Evolutionary conservation across 2,797 vertebrate species (phyloP), one percentile per base, ranked within the genome.

Genomic region (Merluccius polli): DNA sequence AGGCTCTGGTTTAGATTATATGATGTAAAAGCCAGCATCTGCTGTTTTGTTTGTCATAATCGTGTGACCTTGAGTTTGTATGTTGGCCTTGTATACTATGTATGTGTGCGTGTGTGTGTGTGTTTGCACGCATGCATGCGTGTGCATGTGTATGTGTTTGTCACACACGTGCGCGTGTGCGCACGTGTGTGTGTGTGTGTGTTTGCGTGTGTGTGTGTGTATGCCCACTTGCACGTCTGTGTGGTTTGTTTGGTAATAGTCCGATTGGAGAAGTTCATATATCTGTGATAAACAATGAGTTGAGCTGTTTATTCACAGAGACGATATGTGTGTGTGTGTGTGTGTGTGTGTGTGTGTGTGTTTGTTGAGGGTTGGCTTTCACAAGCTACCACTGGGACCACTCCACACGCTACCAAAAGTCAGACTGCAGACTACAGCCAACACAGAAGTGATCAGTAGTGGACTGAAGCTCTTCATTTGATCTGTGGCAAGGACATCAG

Each of bases 261-360:
- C 77, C 76, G 77, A 71, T 31, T 35, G 74, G 80, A 87, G 78
- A 78, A 69, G 65, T 78, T 82, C 77, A 76, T 48, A 48, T 80
- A 87, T 80, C 78, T 76, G 81, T 80, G 32, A 79, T 85, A 85
- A 89, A 87, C 85, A 86, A 80, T 79, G 83, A 78, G 75, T 68
- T 73, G 71, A 76, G 71, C 79, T 31, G 70, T 48, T 70, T 48
- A 69, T 24, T 78, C 83, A 48, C 41, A 48, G 41, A 48, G 16
- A 48, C 16, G 16, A 16, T 48, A 13, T 48, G 41, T 16, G 38
- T 48, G 30, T 59, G 41, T 73, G 44, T 18, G 41, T 48, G 41
- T 48, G 41, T 48, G 41, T 48, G 41, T 48, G 41, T 48, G 41
- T 48, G 16, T 18, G 41, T 48, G 41, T 48, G 41, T 48, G 33